Percentiles rank a stretch among this genome's conserved stretches.
phyloP scores from a whole-genome alignment of 2,113 vertebrate genomes.

The Paedocypris sp. region DNA sequence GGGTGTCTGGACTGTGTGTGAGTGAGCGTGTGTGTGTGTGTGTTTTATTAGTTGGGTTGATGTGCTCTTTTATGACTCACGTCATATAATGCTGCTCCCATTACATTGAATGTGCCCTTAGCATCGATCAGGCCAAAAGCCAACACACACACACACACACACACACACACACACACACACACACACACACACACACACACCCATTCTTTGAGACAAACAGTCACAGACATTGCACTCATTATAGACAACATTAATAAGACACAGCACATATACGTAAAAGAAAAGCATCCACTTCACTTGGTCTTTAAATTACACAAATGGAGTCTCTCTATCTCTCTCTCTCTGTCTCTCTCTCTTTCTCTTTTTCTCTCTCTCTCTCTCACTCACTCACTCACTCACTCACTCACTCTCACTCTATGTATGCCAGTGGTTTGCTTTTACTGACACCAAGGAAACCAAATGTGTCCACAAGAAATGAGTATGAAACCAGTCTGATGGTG shows the following conservation, averaged over 20 bases:
- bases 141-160: neutral
- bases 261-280: neutral
- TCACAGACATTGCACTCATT: neutral
- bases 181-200: neutral
- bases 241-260: neutral
- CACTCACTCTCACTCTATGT: too few species aligned
- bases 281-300: too few species aligned
- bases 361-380: too few species aligned
- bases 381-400: too few species aligned
- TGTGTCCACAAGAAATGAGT: too few species aligned
- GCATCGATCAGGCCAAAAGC: neutral
- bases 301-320: too few species aligned
- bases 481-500: too few species aligned
- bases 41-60: neutral
- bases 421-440: too few species aligned
- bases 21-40: neutral
- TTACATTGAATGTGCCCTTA: constrained; percentile 10
- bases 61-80: constrained; percentile 16
- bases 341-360: too few species aligned
- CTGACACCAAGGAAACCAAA: too few species aligned
- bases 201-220: too few species aligned
- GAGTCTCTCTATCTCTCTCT: too few species aligned
- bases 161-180: neutral
- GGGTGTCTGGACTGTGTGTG: neutral
- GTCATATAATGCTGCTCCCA: neutral